Percentiles rank a stretch among this genome's conserved stretches.
These are phyloP conservation scores for Rhinogobio ventralis DNA, from an alignment of 2,797 vertebrate genomes.

Conservation along the genomic window DNA sequence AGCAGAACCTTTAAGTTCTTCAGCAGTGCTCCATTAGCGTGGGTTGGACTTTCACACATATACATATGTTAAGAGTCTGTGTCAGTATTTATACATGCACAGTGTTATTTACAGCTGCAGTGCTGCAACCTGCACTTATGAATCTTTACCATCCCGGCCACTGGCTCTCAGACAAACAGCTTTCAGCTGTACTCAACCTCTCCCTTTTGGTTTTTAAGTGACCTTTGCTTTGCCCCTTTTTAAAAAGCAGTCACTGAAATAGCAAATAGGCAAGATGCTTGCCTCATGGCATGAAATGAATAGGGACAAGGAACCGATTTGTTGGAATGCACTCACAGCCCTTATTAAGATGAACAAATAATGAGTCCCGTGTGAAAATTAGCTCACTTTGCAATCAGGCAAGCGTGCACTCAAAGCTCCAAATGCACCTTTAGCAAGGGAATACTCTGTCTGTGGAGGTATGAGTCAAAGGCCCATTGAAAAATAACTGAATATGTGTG, in stretches of 20 bases:
- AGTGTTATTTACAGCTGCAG: conserved; percentile 34
- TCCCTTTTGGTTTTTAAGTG: conserved; percentile 10
- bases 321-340: not conserved
- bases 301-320: conserved; percentile 37
- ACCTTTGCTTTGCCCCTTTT: conserved; percentile 41
- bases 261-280: conserved; percentile 27
- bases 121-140: not conserved
- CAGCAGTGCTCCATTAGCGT: conserved; percentile 15
- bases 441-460: conserved; percentile 2
- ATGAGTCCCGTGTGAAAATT: conserved; percentile 23
- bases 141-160: not conserved
- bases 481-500: not conserved
- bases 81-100: conserved; percentile 25
- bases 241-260: conserved; percentile 37
- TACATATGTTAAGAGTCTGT: conserved; percentile 9
- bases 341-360: conserved; percentile 32
- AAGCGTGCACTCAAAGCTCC: conserved; percentile 1
- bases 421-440: conserved; percentile 10
- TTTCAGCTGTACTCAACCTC: conserved; percentile 15
- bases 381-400: not conserved
- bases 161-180: conserved; percentile 28
- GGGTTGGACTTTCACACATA: not conserved
- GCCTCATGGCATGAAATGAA: conserved; percentile 45
- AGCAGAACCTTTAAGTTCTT: conserved; percentile 25
- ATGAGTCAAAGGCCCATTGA: not conserved